Evolutionary conservation across 2,888 invertebrate species (phyloP).

Genomic region (Hypsopygia costalis): DNA sequence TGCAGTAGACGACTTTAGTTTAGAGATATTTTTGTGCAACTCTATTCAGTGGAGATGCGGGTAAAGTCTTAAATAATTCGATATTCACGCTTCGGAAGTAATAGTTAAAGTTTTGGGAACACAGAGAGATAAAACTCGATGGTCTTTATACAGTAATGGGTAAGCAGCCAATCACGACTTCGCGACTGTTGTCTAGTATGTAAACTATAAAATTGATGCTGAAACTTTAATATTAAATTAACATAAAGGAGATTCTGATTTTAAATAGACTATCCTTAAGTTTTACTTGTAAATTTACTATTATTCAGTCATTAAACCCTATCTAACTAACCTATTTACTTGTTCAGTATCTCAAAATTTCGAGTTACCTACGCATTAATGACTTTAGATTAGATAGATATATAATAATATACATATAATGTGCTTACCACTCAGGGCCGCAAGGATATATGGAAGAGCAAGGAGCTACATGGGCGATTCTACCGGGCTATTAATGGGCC

Average conservation of each 20-base stretch:
- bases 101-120: constrained; percentile 18
- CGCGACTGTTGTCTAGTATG: constrained; percentile 1
- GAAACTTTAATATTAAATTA: neutral
- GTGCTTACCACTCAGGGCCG: too few relatives aligned
- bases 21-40: constrained; percentile 1
- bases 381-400: too few relatives aligned
- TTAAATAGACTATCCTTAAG: too few relatives aligned
- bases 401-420: too few relatives aligned
- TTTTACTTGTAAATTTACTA: too few relatives aligned
- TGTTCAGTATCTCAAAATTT: too few relatives aligned
- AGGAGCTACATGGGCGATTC: too few relatives aligned
- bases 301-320: too few relatives aligned
- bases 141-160: constrained; percentile 14
- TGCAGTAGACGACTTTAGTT: constrained; percentile 27
- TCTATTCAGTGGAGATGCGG: constrained; percentile 1
- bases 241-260: neutral
- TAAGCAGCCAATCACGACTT: constrained; percentile 12
- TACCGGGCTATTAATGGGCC: too few relatives aligned
- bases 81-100: neutral
- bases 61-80: constrained; percentile 1
- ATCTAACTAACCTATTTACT: too few relatives aligned
- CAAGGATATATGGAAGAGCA: too few relatives aligned
- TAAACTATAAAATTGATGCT: constrained; percentile 1
- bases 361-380: too few relatives aligned
- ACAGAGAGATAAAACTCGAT: constrained; percentile 18